These are phyloP conservation scores for Eudasyphora cyanicolor DNA, from an alignment of 2,888 invertebrate species.

Conservation along the genomic window DNA sequence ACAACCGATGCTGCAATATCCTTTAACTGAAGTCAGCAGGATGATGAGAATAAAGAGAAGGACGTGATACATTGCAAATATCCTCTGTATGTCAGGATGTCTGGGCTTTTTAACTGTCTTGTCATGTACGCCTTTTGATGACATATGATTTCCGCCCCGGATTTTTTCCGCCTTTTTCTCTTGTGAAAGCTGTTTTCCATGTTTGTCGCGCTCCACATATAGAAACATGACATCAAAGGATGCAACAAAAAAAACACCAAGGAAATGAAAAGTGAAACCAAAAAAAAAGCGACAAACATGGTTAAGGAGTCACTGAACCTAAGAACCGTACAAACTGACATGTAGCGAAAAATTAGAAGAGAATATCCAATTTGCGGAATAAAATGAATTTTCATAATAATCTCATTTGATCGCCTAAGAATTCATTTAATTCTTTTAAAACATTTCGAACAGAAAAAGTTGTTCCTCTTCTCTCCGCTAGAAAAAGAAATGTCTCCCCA, in stretches of 20 bases:
- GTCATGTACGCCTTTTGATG: slow-evolving; percentile 1
- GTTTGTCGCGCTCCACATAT: no score
- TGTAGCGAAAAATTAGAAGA: neutral
- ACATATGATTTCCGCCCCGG: neutral
- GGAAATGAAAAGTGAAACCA: neutral
- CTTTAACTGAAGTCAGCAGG: neutral
- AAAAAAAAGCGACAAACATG: neutral
- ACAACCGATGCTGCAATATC: neutral
- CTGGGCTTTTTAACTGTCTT: neutral
- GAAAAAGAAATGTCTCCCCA: no score
- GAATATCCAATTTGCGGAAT: neutral
- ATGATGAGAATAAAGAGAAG: no score
- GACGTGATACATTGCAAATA: neutral
- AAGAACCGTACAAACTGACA: neutral
- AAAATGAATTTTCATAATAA: no score
- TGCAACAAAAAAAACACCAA: neutral
- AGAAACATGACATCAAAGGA: neutral
- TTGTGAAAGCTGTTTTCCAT: neutral
- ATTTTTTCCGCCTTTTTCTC: neutral
- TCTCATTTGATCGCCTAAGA: neutral
- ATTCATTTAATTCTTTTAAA: neutral
- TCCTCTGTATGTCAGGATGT: neutral
- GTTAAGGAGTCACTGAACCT: neutral
- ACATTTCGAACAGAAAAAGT: neutral
- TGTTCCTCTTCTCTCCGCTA: no score